phyloP scores from a whole-genome alignment of 2,797 vertebrate species.

The Cyprinodon diabolis region DNA sequence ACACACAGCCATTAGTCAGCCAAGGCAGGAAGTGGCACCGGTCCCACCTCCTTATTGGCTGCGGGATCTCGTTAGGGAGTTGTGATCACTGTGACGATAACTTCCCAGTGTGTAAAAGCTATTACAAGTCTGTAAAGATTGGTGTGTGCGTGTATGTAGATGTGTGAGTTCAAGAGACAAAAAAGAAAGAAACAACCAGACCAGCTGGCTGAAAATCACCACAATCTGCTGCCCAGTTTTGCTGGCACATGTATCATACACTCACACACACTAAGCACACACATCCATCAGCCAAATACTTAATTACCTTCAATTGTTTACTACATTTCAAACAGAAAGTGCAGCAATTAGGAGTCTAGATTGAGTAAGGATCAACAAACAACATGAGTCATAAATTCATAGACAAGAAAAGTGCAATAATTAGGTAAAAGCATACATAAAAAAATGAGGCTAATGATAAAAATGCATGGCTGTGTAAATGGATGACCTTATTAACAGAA shows the following conservation, averaged over 20 bases:
- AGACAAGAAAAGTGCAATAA: not conserved
- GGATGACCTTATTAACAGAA: constrained; percentile 12
- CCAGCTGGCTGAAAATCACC: constrained; percentile 75
- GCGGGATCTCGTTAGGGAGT: constrained; percentile 36
- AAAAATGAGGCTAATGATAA: not conserved
- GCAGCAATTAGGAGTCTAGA: constrained; percentile 14
- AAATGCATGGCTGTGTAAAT: not conserved
- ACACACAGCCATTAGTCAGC: constrained; percentile 53
- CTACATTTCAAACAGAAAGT: constrained; percentile 15
- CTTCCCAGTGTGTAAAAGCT: constrained; percentile 29
- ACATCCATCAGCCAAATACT: constrained; percentile 38
- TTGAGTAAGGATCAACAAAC: not conserved
- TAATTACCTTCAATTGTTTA: constrained; percentile 37
- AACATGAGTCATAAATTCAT: not conserved
- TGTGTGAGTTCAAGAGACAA: not conserved
- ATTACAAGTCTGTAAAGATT: constrained; percentile 2
- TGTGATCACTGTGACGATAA: constrained; percentile 55
- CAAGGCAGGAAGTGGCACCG: constrained; percentile 48
- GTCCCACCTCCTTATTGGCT: constrained; percentile 53
- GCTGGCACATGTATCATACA: constrained; percentile 20
- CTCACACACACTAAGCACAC: constrained; percentile 11
- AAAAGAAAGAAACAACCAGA: constrained; percentile 55
- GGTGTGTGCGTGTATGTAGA: constrained; percentile 24
- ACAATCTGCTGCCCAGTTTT: constrained; percentile 70
- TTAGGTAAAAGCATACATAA: not conserved